Percentiles rank a stretch among this genome's conserved stretches.
These are phyloP conservation scores for Jacana jacana DNA, from an alignment of 2,113 vertebrate genomes.

Conservation along the genomic window DNA sequence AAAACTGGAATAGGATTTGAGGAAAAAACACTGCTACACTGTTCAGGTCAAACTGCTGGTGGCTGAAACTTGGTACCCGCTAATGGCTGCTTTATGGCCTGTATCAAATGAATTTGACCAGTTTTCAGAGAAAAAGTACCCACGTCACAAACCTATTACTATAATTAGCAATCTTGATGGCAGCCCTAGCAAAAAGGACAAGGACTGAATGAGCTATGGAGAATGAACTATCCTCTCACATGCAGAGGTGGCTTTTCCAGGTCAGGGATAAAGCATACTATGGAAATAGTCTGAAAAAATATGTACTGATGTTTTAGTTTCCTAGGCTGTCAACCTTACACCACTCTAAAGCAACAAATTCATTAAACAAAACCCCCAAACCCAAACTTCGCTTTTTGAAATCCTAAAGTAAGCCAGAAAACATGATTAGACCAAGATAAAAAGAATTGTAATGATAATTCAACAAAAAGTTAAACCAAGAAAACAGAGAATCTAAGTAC, in stretches of 20 bases:
- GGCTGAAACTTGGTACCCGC: neutral
- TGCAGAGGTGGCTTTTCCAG: neutral
- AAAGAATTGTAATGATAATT: neutral
- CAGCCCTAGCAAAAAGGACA: constrained; percentile 24
- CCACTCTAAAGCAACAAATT: neutral
- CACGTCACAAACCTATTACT: neutral
- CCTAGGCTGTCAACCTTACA: neutral
- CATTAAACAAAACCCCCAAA: neutral
- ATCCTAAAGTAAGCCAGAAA: neutral
- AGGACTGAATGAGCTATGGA: neutral
- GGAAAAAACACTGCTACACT: neutral
- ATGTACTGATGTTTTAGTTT: neutral
- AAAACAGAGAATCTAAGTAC: neutral
- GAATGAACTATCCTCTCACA: constrained; percentile 29
- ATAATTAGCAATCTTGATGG: constrained; percentile 22
- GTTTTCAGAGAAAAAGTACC: constrained; percentile 7
- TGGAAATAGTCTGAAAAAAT: neutral
- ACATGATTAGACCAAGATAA: neutral
- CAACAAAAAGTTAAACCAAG: neutral
- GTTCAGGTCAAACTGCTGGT: neutral
- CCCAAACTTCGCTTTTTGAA: neutral
- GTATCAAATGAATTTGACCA: neutral
- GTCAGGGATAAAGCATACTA: neutral
- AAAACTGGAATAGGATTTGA: neutral
- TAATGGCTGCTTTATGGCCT: neutral